These are phyloP conservation scores for Musca domestica DNA, from an alignment of 1,140 invertebrate species.

Conservation along the genomic window DNA sequence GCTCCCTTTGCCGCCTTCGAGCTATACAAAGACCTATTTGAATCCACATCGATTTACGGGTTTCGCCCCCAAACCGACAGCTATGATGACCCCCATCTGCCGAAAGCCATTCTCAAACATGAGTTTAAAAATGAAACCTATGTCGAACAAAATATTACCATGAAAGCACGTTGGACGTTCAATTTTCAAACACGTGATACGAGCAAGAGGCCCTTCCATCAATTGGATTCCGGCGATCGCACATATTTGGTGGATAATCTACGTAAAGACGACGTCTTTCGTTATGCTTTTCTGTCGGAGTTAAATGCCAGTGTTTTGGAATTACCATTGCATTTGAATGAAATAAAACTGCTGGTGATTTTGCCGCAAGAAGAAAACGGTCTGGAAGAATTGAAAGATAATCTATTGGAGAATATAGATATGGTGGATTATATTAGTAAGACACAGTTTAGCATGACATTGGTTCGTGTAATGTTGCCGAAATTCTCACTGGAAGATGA, in stretches of 20 bases:
- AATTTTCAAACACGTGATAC: slow-evolving; percentile 30
- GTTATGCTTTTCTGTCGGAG: background rate
- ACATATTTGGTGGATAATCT: slow-evolving; percentile 17
- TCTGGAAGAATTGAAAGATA: slow-evolving; percentile 7
- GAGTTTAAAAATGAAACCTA: too few relatives aligned
- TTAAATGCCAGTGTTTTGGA: slow-evolving; percentile 28
- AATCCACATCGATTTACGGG: too few relatives aligned
- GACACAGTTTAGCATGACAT: slow-evolving; percentile 1
- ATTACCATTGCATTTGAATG: slow-evolving; percentile 13
- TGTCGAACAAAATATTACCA: background rate
- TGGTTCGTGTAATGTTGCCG: slow-evolving; percentile 23
- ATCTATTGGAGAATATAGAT: slow-evolving; percentile 17
- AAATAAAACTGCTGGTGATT: slow-evolving; percentile 23
- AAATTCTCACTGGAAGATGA: slow-evolving; percentile 23
- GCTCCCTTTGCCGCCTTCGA: background rate
- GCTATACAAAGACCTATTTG: background rate
- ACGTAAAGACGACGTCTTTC: slow-evolving; percentile 26
- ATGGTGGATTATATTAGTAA: slow-evolving; percentile 4
- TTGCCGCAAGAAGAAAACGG: slow-evolving; percentile 23
- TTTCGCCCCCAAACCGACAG: too few relatives aligned
- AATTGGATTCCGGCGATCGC: background rate
- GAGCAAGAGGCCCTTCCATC: slow-evolving; percentile 24
- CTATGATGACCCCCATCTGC: too few relatives aligned
- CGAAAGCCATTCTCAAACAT: too few relatives aligned
- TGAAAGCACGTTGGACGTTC: slow-evolving; percentile 25